Evolutionary conservation across 2,888 invertebrate genomes (phyloP), one percentile per base, ranked within the genome.

Genomic region (Amphiduros pacificus): DNA sequence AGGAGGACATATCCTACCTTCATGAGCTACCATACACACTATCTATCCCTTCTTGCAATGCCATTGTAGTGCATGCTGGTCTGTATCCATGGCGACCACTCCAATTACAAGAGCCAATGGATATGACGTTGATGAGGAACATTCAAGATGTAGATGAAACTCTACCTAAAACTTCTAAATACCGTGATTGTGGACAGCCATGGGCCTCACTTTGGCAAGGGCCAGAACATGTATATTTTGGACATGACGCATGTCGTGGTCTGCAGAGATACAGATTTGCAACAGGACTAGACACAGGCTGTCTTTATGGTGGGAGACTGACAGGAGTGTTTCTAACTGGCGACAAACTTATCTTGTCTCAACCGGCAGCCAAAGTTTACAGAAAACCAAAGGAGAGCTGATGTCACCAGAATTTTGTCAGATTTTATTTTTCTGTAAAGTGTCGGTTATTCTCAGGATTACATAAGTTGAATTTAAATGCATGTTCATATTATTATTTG

Each of bases 251-350:
- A 2, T 66, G 67, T n/a, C 57, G 81, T 28, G 66, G 68, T 29
- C 65, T 81, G 17, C 81, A 81, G 67, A 31, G 57, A 20, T 69
- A 68, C 57, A 62, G 67, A 9, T 71, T 67, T 64, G 78, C 80
- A 11, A 82, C 82, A 2, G 82, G 82, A 9, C 65, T 83, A n/a
- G 83, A 83, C 64, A 82, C 82, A 1, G 82, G 82, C 0, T 81
- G 80, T 71, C 72, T 79, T 27, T 81, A 81, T 67, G 82, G 82
- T 0, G 67, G 71, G 9, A 22, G 54, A 9, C 67, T 83, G 17
- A 79, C 80, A 2, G 82, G 78, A 0, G 61, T 73, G 26, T 58
- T 41, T 28, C 41, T 52, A 3, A 58, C 49, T 36, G 58, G 58
- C 5, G 48, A 48, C 3, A 58, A 50, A 58, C 9, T 11, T 11